Percentiles rank a stretch among this genome's conserved stretches.
These are phyloP conservation scores for Galagoides demidoff DNA, from an alignment of 2,797 vertebrate genomes.

Conservation along the genomic window DNA sequence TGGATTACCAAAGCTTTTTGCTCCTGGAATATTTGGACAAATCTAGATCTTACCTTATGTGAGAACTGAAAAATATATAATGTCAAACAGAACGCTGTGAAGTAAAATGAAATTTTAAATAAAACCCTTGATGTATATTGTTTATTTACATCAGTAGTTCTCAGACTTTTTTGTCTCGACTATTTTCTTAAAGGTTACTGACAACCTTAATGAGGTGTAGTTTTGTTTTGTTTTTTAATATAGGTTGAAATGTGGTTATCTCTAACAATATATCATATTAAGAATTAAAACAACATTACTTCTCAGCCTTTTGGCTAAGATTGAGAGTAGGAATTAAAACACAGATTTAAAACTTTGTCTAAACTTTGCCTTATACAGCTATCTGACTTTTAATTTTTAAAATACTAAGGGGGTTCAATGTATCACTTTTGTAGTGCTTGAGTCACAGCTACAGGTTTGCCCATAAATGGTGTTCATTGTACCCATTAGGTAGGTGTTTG, in stretches of 20 bases:
- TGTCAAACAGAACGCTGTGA: neutral
- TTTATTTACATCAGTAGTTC: constrained; percentile 7
- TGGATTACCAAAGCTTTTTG: neutral
- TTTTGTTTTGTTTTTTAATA: neutral
- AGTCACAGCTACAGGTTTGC: neutral
- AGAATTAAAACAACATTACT: neutral
- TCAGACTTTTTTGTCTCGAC: neutral
- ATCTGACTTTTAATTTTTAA: neutral
- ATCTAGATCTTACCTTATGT: neutral
- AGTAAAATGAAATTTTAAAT: constrained; percentile 28
- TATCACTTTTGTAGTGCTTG: neutral
- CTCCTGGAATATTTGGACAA: neutral
- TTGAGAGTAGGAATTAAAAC: no score
- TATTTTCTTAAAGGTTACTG: constrained; percentile 9
- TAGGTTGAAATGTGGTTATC: neutral
- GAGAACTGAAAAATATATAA: neutral
- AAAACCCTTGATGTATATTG: neutral
- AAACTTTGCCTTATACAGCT: neutral
- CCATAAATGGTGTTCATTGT: neutral
- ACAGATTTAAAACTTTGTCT: no score
- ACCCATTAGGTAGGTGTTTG: neutral
- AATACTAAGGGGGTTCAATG: neutral
- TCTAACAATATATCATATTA: neutral
- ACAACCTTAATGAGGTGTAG: neutral
- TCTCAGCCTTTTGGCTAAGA: no score